Evolutionary conservation across 2,888 invertebrate genomes (phyloP).

Genomic region (Vesta saturnalis): DNA sequence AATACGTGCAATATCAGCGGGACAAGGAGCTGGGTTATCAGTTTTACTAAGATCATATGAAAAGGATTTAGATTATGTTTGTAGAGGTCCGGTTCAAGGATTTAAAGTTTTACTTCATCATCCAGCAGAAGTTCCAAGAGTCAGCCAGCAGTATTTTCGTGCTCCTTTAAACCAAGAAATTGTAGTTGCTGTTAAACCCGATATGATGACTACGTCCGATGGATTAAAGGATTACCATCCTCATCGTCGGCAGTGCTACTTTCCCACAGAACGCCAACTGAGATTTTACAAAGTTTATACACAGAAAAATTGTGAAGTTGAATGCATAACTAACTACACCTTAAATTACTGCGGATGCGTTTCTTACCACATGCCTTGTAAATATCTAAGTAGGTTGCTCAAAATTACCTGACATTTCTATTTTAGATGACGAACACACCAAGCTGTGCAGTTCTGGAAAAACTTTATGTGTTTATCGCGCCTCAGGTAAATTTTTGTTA

Average conservation of each 20-base stretch:
- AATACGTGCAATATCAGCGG: conserved; percentile 72
- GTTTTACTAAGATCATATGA: conserved; percentile 69
- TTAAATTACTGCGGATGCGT: conserved; percentile 72
- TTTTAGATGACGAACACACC: conserved; percentile 65
- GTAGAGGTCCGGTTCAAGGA: conserved; percentile 78
- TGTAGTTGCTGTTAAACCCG: conserved; percentile 76
- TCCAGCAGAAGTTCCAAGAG: conserved; percentile 74
- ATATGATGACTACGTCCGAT: conserved; percentile 79
- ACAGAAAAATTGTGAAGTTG: conserved; percentile 78
- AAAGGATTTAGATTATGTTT: conserved; percentile 74
- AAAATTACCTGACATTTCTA: background rate
- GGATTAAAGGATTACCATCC: conserved; percentile 73
- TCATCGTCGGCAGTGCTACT: conserved; percentile 74
- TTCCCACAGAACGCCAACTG: conserved; percentile 72
- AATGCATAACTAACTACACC: conserved; percentile 77
- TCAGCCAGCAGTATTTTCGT: conserved; percentile 76
- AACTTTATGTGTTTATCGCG: conserved; percentile 65
- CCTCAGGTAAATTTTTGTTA: conserved; percentile 64
- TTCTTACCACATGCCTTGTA: conserved; percentile 76
- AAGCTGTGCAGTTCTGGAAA: conserved; percentile 69
- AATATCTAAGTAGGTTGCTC: conserved; percentile 39
- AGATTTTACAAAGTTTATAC: conserved; percentile 75
- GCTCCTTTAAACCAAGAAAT: conserved; percentile 77
- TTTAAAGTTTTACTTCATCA: conserved; percentile 77
- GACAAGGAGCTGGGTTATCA: conserved; percentile 72